phyloP scores from a whole-genome alignment of 2,888 invertebrate genomes.

The Limnephilus auricula region DNA sequence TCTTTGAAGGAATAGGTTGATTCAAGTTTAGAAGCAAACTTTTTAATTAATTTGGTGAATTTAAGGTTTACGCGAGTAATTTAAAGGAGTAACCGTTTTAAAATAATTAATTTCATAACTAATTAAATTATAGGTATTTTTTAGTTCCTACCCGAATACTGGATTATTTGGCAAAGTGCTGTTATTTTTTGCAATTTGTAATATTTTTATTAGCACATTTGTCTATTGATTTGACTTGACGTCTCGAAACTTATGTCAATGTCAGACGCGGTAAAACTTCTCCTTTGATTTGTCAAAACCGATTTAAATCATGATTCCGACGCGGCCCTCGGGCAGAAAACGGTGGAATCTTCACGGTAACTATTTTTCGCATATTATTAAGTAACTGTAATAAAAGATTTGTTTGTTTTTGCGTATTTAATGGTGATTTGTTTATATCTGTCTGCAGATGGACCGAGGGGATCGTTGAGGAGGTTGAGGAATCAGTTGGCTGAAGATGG shows the following conservation, averaged over 20 bases:
- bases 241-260: slow-evolving; percentile 51
- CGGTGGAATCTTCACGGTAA: slow-evolving; percentile 87
- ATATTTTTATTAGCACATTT: slow-evolving; percentile 33
- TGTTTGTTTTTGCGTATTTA: neutral
- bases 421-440: slow-evolving; percentile 45
- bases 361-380: neutral
- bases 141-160: neutral
- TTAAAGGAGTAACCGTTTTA: neutral
- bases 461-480: slow-evolving; percentile 80
- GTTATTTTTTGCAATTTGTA: neutral
- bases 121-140: neutral
- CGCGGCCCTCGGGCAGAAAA: slow-evolving; percentile 82
- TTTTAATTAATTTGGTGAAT: neutral
- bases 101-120: neutral
- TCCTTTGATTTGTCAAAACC: slow-evolving; percentile 16
- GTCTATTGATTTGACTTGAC: slow-evolving; percentile 37
- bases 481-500: slow-evolving; percentile 91
- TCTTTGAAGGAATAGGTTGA: neutral
- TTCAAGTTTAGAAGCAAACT: neutral
- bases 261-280: slow-evolving; percentile 55
- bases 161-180: neutral
- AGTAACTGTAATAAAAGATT: slow-evolving; percentile 11
- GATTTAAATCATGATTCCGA: slow-evolving; percentile 74
- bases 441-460: slow-evolving; percentile 81
- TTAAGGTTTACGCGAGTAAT: neutral